A percentile compares a stretch with the other conserved stretches of the same genome.
These are phyloP conservation scores for Pelosia muscerda DNA, from an alignment of 2,888 invertebrate species.

Conservation along the genomic window DNA sequence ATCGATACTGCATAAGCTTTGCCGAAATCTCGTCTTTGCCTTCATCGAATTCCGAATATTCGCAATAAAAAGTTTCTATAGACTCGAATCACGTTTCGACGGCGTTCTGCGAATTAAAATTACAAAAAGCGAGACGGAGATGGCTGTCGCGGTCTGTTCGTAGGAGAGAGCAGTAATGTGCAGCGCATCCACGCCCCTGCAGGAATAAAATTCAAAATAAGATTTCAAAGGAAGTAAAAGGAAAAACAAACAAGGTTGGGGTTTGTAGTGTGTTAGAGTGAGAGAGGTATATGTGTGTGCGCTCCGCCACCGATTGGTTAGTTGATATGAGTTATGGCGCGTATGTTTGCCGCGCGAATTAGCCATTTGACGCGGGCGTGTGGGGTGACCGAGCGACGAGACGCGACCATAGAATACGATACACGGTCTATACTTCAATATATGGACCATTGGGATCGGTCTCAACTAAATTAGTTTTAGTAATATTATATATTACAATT, in stretches of 20 bases:
- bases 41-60: slow-evolving; percentile 78
- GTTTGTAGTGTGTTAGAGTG: slow-evolving; percentile 82
- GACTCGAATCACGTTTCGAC: slow-evolving; percentile 84
- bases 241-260: slow-evolving; percentile 81
- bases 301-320: slow-evolving; percentile 72
- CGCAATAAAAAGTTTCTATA: slow-evolving; percentile 80
- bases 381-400: slow-evolving; percentile 70
- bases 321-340: slow-evolving; percentile 85
- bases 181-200: slow-evolving; percentile 87
- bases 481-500: background rate
- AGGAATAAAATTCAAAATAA: slow-evolving; percentile 86
- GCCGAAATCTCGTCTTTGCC: slow-evolving; percentile 74
- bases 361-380: slow-evolving; percentile 82
- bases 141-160: slow-evolving; percentile 61
- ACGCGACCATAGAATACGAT: slow-evolving; percentile 42
- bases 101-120: slow-evolving; percentile 86
- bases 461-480: background rate
- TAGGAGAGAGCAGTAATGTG: slow-evolving; percentile 85
- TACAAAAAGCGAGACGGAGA: slow-evolving; percentile 83
- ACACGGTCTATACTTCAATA: slow-evolving; percentile 23
- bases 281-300: slow-evolving; percentile 69
- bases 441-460: background rate
- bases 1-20: slow-evolving; percentile 67
- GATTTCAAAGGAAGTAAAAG: slow-evolving; percentile 85
- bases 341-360: slow-evolving; percentile 84